Evolutionary conservation across 1,140 invertebrate genomes (phyloP).

Genomic region (Cydia pomonella): DNA sequence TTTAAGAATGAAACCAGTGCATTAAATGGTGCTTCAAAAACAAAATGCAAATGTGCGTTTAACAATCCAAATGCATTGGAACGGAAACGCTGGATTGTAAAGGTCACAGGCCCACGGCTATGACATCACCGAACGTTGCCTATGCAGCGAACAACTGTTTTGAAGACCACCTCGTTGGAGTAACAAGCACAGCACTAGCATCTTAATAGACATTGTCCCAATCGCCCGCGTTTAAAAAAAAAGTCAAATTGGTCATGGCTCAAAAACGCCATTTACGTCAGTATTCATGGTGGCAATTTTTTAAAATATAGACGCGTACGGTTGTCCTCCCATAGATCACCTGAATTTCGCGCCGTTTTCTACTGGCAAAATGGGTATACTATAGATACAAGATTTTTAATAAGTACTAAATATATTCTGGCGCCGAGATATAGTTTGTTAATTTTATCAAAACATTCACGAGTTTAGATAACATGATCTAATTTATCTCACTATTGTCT

Average conservation of each 20-base stretch:
- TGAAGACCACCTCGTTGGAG: background rate
- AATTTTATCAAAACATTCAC: background rate
- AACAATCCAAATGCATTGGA: slow-evolving; percentile 30
- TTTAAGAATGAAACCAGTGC: background rate
- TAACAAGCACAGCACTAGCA: background rate
- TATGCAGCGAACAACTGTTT: background rate
- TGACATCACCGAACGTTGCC: slow-evolving; percentile 23
- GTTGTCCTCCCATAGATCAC: no score
- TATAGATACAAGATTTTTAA: background rate
- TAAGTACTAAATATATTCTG: background rate
- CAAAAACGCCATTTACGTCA: no score
- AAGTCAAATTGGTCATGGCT: background rate
- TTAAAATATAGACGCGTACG: background rate
- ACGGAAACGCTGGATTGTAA: slow-evolving; percentile 28
- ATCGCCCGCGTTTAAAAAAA: background rate
- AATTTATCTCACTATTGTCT: slow-evolving; percentile 27
- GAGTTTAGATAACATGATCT: slow-evolving; percentile 22
- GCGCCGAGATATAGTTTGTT: background rate
- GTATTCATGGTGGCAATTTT: background rate
- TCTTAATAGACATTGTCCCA: background rate
- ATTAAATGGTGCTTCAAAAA: slow-evolving; percentile 18
- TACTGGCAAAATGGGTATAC: no score
- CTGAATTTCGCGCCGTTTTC: no score
- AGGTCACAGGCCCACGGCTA: slow-evolving; percentile 24
- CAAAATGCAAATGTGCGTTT: slow-evolving; percentile 30